Conservation (phyloP, 92 coral and sea anemone species). For the Parazoanthus swiftii region DNA sequence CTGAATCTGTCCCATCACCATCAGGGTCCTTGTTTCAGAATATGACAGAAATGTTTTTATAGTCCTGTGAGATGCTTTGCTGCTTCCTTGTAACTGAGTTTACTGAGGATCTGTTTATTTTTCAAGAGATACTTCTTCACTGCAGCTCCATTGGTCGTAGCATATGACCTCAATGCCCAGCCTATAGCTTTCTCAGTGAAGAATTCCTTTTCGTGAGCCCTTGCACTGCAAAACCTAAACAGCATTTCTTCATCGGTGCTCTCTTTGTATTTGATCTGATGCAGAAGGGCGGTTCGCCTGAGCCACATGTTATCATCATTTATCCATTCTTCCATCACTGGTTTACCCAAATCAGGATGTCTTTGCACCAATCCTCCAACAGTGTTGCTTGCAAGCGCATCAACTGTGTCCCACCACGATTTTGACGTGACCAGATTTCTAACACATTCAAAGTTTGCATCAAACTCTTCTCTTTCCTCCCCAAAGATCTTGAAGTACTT, state of each 20-base stretch:
- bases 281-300: constrained; percentile 86
- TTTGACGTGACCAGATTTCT: constrained; percentile 66
- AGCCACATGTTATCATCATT: constrained; percentile 94
- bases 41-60: not conserved
- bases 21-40: too few relatives aligned
- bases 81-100: constrained; percentile 84
- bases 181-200: constrained; percentile 95
- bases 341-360: constrained; percentile 67
- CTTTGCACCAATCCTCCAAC: constrained; percentile 76
- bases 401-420: constrained; percentile 99
- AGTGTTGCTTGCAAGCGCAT: constrained; percentile 64
- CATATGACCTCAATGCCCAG: constrained; percentile 92
- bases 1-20: too few relatives aligned
- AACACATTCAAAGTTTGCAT: constrained; percentile 70
- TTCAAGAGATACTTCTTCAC: constrained; percentile 74
- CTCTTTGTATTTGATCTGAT: constrained; percentile 82
- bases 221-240: constrained; percentile 74
- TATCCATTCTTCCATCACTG: constrained; percentile 88
- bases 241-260: constrained; percentile 76
- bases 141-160: constrained; percentile 51
- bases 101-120: constrained; percentile 70
- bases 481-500: constrained; percentile 63
- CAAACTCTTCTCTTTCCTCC: constrained; percentile 63
- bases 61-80: constrained; percentile 68
- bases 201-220: constrained; percentile 91